phyloP scores from a whole-genome alignment of 2,113 vertebrate genomes.

The Cynopterus brachyotis region DNA sequence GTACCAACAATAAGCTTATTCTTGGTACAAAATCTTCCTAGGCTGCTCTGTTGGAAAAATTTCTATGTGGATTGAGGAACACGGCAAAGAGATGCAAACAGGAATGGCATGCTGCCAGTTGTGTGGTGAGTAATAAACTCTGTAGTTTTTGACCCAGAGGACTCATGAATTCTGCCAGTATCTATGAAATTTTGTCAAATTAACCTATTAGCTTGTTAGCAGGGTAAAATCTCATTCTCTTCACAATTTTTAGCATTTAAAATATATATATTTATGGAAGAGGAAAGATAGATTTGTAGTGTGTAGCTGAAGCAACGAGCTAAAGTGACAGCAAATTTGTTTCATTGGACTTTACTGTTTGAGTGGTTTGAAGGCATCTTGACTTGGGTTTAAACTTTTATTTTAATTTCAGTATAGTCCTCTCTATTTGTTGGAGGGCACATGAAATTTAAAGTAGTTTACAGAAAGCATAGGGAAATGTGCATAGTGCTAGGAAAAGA shows the following conservation, averaged over 20 bases:
- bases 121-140: neutral
- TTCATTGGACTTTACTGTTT: neutral
- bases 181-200: neutral
- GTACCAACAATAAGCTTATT: too few relatives aligned
- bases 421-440: neutral
- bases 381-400: neutral
- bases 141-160: neutral
- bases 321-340: neutral
- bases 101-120: neutral
- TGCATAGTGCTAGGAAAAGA: neutral
- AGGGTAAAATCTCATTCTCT: neutral
- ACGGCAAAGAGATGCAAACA: neutral
- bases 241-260: neutral
- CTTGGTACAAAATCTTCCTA: neutral
- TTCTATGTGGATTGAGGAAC: neutral
- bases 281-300: neutral
- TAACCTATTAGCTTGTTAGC: neutral
- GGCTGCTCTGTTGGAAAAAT: neutral
- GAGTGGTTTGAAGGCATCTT: neutral
- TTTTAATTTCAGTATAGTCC: neutral
- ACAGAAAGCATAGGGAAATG: neutral
- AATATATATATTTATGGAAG: neutral
- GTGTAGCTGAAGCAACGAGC: neutral
- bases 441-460: neutral
- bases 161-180: neutral